Conservation (phyloP, 1,140 invertebrate species). For the Drosophila ercepeae region DNA sequence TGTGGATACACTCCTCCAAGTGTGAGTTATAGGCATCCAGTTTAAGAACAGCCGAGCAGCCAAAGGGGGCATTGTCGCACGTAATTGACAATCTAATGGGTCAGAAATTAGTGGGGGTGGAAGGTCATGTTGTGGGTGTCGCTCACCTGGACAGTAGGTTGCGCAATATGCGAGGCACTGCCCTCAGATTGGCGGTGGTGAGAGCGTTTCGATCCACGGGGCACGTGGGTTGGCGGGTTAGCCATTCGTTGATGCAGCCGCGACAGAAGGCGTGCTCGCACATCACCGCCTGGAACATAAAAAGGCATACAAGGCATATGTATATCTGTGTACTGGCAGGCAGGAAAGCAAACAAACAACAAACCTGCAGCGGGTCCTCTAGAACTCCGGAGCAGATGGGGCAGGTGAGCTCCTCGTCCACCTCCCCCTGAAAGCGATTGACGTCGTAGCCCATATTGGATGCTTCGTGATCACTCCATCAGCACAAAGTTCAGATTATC, state of each 20-base stretch:
- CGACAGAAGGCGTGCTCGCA: slow-evolving; percentile 98
- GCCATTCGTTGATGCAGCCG: slow-evolving; percentile 97
- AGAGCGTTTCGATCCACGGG: slow-evolving; percentile 96
- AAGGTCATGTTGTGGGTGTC: slow-evolving; percentile 1
- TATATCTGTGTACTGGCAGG: background rate
- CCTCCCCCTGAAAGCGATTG: slow-evolving; percentile 90
- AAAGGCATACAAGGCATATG: slow-evolving; percentile 15
- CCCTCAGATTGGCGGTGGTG: slow-evolving; percentile 93
- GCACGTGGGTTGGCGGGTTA: slow-evolving; percentile 95
- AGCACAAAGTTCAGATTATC: slow-evolving; percentile 34
- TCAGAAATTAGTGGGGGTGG: background rate
- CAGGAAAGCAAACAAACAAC: slow-evolving; percentile 18
- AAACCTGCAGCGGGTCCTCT: slow-evolving; percentile 91
- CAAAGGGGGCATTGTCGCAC: slow-evolving; percentile 95
- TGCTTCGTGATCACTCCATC: slow-evolving; percentile 15
- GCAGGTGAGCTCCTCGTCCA: slow-evolving; percentile 93
- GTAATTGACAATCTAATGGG: slow-evolving; percentile 90
- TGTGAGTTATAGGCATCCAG: slow-evolving; percentile 93
- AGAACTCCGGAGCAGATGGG: slow-evolving; percentile 92
- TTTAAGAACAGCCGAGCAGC: slow-evolving; percentile 93
- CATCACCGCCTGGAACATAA: slow-evolving; percentile 90
- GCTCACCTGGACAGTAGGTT: slow-evolving; percentile 92
- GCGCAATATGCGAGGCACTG: slow-evolving; percentile 95
- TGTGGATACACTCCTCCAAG: slow-evolving; percentile 95
- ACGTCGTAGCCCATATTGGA: slow-evolving; percentile 91